Conservation (phyloP, 2,888 invertebrate species). For the Hyposoter dolosus region DNA sequence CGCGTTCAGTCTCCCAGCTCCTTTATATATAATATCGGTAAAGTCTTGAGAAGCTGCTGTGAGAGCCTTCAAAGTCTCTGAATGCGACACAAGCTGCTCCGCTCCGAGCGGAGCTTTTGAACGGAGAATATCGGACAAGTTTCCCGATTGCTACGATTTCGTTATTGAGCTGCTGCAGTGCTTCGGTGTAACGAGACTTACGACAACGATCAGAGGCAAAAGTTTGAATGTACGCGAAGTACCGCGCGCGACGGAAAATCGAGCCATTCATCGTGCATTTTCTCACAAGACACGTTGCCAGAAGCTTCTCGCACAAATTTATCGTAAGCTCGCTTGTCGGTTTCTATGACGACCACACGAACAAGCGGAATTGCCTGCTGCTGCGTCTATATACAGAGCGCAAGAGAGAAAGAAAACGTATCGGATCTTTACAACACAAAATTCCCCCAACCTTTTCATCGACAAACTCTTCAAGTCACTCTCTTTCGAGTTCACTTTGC, state of each 20-base stretch:
- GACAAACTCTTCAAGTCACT: background rate
- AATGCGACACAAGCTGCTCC: background rate
- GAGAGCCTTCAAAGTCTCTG: constrained; percentile 22
- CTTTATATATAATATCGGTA: background rate
- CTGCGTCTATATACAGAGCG: background rate
- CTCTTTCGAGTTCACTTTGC: constrained; percentile 46
- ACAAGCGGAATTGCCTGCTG: constrained; percentile 18
- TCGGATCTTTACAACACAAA: constrained; percentile 7
- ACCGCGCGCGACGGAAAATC: constrained; percentile 27
- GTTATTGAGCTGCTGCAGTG: constrained; percentile 17
- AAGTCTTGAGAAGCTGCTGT: background rate
- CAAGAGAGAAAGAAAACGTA: background rate
- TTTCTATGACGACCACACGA: constrained; percentile 27
- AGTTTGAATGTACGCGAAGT: constrained; percentile 34
- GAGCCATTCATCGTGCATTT: background rate
- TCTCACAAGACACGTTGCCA: background rate
- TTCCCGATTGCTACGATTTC: constrained; percentile 41
- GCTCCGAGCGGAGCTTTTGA: background rate
- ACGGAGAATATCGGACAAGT: constrained; percentile 50
- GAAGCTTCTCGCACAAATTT: constrained; percentile 39
- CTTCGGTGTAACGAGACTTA: constrained; percentile 33
- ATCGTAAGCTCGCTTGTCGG: constrained; percentile 32
- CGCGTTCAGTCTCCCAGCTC: constrained; percentile 8
- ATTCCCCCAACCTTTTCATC: constrained; percentile 45
- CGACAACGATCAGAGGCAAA: constrained; percentile 40